Base-by-base conservation (phyloP, 2,888 invertebrate species). In the Agrotis exclamationis region DNA sequence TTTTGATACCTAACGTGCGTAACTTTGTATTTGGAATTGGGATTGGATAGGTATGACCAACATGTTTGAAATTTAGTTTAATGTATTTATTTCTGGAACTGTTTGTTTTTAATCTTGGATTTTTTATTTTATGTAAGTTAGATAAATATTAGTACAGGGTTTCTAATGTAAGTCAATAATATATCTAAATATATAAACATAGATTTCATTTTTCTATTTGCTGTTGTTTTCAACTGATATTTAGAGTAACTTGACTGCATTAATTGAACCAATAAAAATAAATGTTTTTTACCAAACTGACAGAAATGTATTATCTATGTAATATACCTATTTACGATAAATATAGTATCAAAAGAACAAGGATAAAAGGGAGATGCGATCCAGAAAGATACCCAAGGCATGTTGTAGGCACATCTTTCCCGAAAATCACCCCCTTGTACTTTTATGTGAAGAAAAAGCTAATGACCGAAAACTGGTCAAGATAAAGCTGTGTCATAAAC, bases 391-490 rank as follows among this genome's bases (percentile, higher is more conserved):
- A 1, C 16, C n/a, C 13, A 0, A 7, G 7, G 7, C 11, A 16
- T 47, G 16, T 7, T 2, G 11, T 33, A 13, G 14, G 33, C 7
- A 3, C 20, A 44, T 63, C 14, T 44, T 39, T 13, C 0, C 9
- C 24, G 3, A 57, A 56, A 56, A 56, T 45, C 22, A 47, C 51
- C 14, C 28, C 3, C 2, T 24, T 50, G 0, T 62, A n/a, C 39
- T 54, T 47, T 14, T 22, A 16, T 60, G 39, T 51, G 4, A 73
- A 20, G 56, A 74, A 53, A 18, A 51, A 44, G 18, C 13, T 45
- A 63, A 47, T 67, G 44, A 79, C 63, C 59, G 54, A 73, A 78
- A 77, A 77, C 50, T 45, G 45, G 13, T 58, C 24, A 18, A 62
- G 50, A 59, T 47, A 70, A 54, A 39, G 4, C 20, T 44, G 28